Conservation (phyloP, 2,113 vertebrate genomes). For the Bolborhynchus lineola region DNA sequence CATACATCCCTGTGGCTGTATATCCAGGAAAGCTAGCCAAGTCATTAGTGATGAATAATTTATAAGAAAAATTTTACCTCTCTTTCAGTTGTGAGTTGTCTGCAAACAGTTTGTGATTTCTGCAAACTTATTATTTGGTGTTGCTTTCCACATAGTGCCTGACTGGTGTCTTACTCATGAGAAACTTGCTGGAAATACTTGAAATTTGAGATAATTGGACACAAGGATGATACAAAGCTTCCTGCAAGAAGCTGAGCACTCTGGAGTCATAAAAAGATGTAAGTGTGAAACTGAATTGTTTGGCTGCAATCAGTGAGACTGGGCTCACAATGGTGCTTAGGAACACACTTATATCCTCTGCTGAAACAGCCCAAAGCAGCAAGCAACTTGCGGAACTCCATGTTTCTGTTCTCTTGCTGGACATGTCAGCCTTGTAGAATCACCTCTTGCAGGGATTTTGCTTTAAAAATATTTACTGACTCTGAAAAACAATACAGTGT, state of each 20-base stretch:
- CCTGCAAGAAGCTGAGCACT: not conserved
- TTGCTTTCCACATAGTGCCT: not conserved
- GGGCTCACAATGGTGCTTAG: not conserved
- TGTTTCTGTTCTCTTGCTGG: not conserved
- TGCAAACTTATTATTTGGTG: not conserved
- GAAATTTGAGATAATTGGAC: conserved; percentile 18
- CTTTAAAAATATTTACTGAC: not conserved
- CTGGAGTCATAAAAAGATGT: not conserved
- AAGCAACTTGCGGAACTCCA: not conserved
- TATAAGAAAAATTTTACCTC: conserved; percentile 60
- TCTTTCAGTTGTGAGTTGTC: conserved; percentile 34
- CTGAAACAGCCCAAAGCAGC: not conserved
- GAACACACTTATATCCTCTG: not conserved
- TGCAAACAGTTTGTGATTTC: conserved; percentile 6
- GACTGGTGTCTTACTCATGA: not conserved
- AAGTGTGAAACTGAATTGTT: not conserved
- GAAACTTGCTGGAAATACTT: conserved; percentile 21
- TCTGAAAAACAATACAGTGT: not conserved
- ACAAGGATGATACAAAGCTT: not conserved
- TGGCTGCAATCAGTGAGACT: not conserved
- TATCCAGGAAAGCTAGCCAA: conserved; percentile 59
- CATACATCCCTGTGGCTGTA: conserved; percentile 61
- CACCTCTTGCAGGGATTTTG: not conserved
- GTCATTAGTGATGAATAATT: conserved; percentile 65
- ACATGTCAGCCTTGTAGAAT: not conserved